A percentile compares a stretch with the other conserved stretches of the same genome.
Conservation (phyloP, 2,797 vertebrate species). For the Enteromius unitaeniatus region DNA sequence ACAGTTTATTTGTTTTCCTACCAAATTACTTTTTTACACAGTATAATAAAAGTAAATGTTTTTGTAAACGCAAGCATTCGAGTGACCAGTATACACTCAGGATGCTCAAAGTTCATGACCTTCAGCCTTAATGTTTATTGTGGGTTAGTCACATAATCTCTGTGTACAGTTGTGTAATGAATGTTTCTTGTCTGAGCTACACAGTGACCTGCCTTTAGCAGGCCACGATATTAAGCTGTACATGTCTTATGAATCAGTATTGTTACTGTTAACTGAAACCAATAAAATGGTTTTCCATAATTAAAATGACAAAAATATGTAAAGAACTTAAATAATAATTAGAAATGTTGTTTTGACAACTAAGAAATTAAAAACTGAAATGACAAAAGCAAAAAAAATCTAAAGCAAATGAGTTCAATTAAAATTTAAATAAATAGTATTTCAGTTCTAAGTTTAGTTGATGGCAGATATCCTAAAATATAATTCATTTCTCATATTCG, state of each 20-base stretch:
- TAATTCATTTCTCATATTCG: background rate
- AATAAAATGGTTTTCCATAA: background rate
- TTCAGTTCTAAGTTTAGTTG: background rate
- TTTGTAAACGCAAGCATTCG: background rate
- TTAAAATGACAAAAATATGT: background rate
- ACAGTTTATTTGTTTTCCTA: background rate
- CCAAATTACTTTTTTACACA: background rate
- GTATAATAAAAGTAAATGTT: conserved; percentile 6
- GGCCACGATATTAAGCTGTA: conserved; percentile 2
- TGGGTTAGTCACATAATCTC: conserved; percentile 18
- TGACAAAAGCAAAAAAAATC: background rate
- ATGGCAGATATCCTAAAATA: background rate
- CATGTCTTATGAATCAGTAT: background rate
- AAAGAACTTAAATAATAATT: background rate
- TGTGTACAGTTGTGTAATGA: conserved; percentile 4
- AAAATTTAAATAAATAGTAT: background rate
- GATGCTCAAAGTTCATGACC: conserved; percentile 12
- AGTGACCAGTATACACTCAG: background rate
- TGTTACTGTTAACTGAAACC: background rate
- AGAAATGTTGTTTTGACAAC: background rate
- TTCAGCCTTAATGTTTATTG: conserved; percentile 22
- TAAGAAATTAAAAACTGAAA: background rate
- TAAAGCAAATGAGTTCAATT: background rate
- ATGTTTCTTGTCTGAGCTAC: background rate
- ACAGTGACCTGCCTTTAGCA: background rate